Conservation (phyloP, 2,888 invertebrate species). For the Callyntrura sp. region DNA sequence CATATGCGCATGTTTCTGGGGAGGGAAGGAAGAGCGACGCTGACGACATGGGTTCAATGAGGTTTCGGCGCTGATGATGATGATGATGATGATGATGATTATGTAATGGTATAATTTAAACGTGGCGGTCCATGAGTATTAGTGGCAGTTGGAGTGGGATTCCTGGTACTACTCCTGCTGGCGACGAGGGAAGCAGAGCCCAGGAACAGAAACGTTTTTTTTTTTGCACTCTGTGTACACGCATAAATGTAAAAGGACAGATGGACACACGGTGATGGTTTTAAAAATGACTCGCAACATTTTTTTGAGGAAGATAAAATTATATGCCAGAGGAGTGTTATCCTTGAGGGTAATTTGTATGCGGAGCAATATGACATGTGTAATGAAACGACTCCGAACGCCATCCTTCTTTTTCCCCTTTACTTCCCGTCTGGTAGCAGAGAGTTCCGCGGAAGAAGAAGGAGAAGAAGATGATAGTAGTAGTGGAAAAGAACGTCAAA, state of each 20-base stretch:
- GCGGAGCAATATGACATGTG: constrained; percentile 45
- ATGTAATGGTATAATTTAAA: neutral
- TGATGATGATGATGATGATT: neutral
- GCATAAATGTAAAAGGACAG: neutral
- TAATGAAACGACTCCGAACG: constrained; percentile 41
- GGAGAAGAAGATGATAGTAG: neutral
- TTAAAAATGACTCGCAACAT: neutral
- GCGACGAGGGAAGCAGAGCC: neutral
- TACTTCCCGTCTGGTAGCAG: neutral
- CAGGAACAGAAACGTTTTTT: neutral
- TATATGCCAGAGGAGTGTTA: neutral
- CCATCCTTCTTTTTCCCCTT: neutral
- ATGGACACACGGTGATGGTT: neutral
- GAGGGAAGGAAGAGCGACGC: neutral
- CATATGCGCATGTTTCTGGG: neutral
- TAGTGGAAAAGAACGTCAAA: neutral
- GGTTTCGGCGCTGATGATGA: neutral
- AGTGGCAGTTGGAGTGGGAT: too few species aligned
- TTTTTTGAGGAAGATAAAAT: neutral
- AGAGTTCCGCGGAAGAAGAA: too few species aligned
- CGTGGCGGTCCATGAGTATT: too few species aligned
- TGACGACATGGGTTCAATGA: neutral
- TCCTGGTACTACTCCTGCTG: too few species aligned
- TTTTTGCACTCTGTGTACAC: neutral
- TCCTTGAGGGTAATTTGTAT: constrained; percentile 34